Evolutionary conservation across 2,113 vertebrate species (phyloP), one percentile per base, ranked within the genome.

Genomic region (Ginglymostoma cirratum): DNA sequence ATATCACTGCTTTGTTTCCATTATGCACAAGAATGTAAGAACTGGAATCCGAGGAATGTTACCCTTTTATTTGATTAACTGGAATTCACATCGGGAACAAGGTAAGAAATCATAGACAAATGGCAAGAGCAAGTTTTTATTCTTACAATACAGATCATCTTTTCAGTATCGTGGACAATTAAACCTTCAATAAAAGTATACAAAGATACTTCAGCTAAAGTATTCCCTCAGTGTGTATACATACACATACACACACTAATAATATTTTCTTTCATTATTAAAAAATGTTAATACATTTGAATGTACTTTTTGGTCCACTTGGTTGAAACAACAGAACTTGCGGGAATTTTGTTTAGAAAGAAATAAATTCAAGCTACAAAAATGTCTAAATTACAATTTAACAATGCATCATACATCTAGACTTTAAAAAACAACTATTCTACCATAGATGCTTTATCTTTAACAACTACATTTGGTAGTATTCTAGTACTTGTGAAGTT

Each of bases 331-430:
- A 95, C 61, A 93, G 66, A 52, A 61, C 52, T 15, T 70, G 94
- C 1, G 48, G 70, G 69, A 48, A 69, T 48, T 38, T 93, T 93
- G 30, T 93, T 67, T 83, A 27, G 27, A 27, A 90, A 90, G 87
- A 90, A 90, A 90, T 30, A 90, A 90, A 90, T 30, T 95, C 42
- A 24, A 70, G 48, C 42, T 24, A 95, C 42, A 72, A 90, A 90
- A 83, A 70, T 48, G 14, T 42, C 24, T 61, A 61, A 23, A 94
- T 94, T 24, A 94, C 19, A 69, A 45, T 69, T 42, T 42, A 94
- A 24, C 92, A 94, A 69, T 94, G 65, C 52, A 94, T 42, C 65
- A 38, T 67, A 27, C 55, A 69, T 27, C 55, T 23, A 69, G 6
- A 94, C 87, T 61, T 30, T 89, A 55, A 89, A 89, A 27, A 27